Percentiles rank a stretch among this genome's conserved stretches.
Evolutionary conservation across 2,113 vertebrate genomes (phyloP).

Genomic region (Tragulus kanchil): DNA sequence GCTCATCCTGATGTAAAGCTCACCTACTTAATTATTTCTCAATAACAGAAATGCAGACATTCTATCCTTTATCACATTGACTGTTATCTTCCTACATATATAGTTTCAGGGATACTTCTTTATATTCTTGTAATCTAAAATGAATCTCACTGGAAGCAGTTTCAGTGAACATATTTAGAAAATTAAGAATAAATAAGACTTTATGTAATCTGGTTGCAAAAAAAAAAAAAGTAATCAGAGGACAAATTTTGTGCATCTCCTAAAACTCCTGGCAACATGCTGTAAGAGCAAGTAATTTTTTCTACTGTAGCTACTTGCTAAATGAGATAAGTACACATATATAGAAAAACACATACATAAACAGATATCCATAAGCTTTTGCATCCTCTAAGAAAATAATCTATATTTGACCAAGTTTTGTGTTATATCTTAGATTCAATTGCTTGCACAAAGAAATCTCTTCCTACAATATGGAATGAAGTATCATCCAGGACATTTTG

Average conservation of each 20-base stretch:
- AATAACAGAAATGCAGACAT: background rate
- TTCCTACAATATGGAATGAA: background rate
- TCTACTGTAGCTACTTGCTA: background rate
- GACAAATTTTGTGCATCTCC: background rate
- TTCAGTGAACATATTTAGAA: too few species aligned
- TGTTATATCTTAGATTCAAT: background rate
- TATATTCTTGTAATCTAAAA: too few species aligned
- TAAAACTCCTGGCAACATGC: background rate
- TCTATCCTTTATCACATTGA: background rate
- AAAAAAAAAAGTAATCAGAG: background rate
- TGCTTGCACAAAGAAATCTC: background rate
- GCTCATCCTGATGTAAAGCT: background rate
- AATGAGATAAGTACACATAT: background rate
- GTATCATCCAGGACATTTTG: background rate
- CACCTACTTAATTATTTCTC: background rate
- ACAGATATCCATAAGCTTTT: background rate
- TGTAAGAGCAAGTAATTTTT: background rate
- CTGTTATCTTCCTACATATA: background rate
- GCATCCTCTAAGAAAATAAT: background rate
- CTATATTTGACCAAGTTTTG: background rate
- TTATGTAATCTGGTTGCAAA: too few species aligned
- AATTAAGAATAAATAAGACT: too few species aligned
- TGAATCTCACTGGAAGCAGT: too few species aligned
- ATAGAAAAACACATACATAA: background rate
- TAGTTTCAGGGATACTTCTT: conserved; percentile 21